Conservation (phyloP, 2,113 vertebrate genomes). For the Rhineura floridana region DNA sequence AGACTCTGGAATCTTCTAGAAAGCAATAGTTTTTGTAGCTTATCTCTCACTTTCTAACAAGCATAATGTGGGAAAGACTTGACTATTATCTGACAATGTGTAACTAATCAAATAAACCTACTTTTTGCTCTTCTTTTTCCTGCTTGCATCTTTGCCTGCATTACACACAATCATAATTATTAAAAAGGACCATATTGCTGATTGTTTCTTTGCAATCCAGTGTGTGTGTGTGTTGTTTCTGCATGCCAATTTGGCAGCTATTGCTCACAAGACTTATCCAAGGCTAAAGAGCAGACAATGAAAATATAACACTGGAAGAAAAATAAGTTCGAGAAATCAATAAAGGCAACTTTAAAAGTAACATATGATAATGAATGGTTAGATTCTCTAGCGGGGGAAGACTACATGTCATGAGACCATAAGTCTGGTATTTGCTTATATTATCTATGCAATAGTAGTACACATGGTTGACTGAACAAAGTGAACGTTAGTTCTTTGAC, state of each 20-base stretch:
- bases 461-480: conserved; percentile 68
- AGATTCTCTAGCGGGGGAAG: neutral
- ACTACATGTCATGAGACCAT: neutral
- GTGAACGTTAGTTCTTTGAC: conserved; percentile 74
- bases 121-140: neutral
- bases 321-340: neutral
- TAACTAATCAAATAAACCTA: neutral
- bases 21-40: neutral
- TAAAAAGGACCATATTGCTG: neutral
- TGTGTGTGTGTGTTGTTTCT: neutral
- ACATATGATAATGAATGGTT: neutral
- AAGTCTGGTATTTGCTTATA: conserved; percentile 32
- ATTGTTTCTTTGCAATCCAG: neutral
- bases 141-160: neutral
- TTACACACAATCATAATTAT: neutral
- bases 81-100: neutral
- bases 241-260: neutral
- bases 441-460: neutral
- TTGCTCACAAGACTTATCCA: neutral
- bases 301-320: neutral
- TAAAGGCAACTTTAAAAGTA: neutral
- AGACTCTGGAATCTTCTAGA: neutral
- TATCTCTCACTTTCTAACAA: neutral
- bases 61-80: neutral
- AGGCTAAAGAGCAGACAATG: neutral